Conservation (phyloP, 2,888 invertebrate species). For the Conus canariensis region DNA sequence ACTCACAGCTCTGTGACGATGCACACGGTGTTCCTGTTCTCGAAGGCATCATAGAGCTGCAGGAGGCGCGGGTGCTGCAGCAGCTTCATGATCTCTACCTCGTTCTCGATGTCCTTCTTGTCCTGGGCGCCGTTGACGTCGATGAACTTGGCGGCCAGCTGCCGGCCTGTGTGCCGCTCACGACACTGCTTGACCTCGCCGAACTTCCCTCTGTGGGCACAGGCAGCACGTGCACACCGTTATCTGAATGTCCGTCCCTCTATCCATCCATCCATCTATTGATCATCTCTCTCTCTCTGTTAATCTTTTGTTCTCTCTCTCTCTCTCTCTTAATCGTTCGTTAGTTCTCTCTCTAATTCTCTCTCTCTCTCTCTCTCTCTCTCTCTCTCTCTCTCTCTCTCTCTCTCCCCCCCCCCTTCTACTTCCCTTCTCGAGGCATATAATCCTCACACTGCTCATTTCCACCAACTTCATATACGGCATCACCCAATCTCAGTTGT, state of each 20-base stretch:
- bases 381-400: conserved; percentile 17
- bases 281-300: background rate
- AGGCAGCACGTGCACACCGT: background rate
- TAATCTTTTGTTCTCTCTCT: no score
- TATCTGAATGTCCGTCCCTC: no score
- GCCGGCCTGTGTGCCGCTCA: conserved; percentile 89
- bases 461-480: no score
- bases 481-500: no score
- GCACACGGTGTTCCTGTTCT: conserved; percentile 90
- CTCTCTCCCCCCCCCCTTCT: background rate
- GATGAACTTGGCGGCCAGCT: conserved; percentile 95
- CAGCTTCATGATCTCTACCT: conserved; percentile 97
- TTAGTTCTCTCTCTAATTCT: background rate
- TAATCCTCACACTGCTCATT: no score
- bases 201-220: conserved; percentile 91
- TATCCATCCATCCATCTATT: background rate
- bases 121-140: conserved; percentile 90
- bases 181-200: conserved; percentile 96
- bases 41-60: conserved; percentile 98
- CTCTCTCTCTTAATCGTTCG: no score
- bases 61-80: conserved; percentile 96
- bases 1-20: conserved; percentile 98
- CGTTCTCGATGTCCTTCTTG: conserved; percentile 93
- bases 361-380: conserved; percentile 4
- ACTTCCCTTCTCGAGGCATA: no score